These are phyloP conservation scores for Onychorhynchus coronatus DNA, from an alignment of 2,113 vertebrate genomes.

Conservation along the genomic window DNA sequence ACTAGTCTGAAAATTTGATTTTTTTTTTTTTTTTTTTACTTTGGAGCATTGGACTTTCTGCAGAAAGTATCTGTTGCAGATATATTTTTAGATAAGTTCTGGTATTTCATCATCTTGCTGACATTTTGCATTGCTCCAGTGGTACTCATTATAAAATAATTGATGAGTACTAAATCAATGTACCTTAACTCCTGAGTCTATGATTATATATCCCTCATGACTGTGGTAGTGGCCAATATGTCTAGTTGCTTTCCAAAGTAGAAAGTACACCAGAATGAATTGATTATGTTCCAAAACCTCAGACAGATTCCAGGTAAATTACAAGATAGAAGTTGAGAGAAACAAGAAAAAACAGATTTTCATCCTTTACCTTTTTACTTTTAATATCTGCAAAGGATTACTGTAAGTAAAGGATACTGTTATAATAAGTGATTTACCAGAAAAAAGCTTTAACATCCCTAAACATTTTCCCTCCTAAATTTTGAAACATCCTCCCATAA, in stretches of 20 bases:
- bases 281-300: neutral
- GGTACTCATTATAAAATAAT: neutral
- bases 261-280: neutral
- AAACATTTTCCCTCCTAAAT: neutral
- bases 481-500: neutral
- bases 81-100: neutral
- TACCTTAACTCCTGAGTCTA: neutral
- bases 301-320: neutral
- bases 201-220: neutral
- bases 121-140: neutral
- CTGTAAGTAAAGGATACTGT: neutral
- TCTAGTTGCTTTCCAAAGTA: neutral
- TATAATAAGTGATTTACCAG: neutral
- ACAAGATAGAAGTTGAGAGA: neutral
- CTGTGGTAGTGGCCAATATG: neutral
- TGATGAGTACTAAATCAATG: neutral
- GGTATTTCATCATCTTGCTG: neutral
- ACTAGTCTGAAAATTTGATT: neutral
- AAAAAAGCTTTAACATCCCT: neutral
- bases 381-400: neutral
- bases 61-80: neutral
- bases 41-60: neutral
- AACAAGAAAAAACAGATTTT: neutral
- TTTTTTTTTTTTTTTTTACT: neutral
- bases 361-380: neutral